Evolutionary conservation across 1,140 invertebrate genomes (phyloP), one percentile per base, ranked within the genome.

Genomic region (Stegodyphus mimosarum): DNA sequence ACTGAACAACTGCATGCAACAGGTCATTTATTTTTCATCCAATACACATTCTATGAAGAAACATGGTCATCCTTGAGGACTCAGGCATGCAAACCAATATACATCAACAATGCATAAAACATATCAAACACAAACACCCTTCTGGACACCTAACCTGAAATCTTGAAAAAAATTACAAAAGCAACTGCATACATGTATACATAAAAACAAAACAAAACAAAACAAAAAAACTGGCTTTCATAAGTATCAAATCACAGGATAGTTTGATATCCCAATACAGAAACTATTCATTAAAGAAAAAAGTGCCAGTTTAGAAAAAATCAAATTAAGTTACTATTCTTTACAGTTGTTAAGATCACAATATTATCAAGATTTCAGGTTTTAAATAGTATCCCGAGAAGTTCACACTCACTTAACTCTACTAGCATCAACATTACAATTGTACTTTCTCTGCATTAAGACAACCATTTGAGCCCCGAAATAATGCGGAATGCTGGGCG

Each of bases 21-120:
- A 78, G 80, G 60, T 74, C 71, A 74, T 83, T 83, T 83, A 83
- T 83, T 83, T 73, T 17, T 83, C 63, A 49, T 76, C 72, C 73
- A 76, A 64, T 75, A 74, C n/a, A 84, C 73, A 84, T 83, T 71
- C 72, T 76, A 75, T 33, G 18, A 18, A 72, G 50, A 74, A 60
- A 48, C 80, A 83, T 50, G 7, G 66, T 60, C 18, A 75, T 84
- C 33, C 52, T 55, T 17, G n/a, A 69, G 81, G 73, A 75, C 73
- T 60, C 49, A 50, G 7, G 33, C 74, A 17, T 2, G n/a, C 52
- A 76, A 63, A 48, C 80, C 73, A 72, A 75, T 52, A 84, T 49
- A 84, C 18, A 51, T 63, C 66, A 74, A 83, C 79, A 72, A 11
- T 63, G 69, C 79, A 64, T 81, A 15, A 49, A 72, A 81, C 70